These are phyloP conservation scores for Amaurobius ferox DNA, from an alignment of 2,888 invertebrate genomes.

Conservation along the genomic window DNA sequence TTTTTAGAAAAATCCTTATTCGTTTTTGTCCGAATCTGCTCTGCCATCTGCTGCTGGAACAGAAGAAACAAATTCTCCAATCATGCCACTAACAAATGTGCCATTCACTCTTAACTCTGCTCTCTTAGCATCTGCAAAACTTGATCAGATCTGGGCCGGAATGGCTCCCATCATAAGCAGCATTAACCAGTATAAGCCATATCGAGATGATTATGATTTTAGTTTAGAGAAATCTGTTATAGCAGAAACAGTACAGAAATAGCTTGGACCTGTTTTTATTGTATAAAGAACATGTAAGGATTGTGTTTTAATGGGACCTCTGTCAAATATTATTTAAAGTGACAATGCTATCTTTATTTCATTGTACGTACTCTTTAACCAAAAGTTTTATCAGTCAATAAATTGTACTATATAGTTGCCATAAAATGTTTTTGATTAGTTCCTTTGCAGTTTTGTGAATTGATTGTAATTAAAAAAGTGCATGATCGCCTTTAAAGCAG, in stretches of 20 bases:
- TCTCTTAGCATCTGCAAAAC: conserved; percentile 48
- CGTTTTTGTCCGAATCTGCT: conserved; percentile 26
- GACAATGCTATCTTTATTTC: no score
- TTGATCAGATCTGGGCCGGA: conserved; percentile 57
- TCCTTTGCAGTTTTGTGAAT: no score
- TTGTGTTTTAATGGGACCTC: no score
- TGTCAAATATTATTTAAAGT: no score
- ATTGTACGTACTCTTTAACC: no score
- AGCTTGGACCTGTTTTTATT: neutral
- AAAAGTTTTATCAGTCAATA: no score
- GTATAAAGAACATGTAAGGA: neutral
- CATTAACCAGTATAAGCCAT: conserved; percentile 39
- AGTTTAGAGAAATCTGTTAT: conserved; percentile 63
- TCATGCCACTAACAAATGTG: conserved; percentile 60
- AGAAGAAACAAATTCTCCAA: conserved; percentile 37
- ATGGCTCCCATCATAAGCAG: conserved; percentile 40
- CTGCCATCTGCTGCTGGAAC: conserved; percentile 10
- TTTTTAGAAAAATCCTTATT: conserved; percentile 43
- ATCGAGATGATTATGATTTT: conserved; percentile 59
- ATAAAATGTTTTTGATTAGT: no score
- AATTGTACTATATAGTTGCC: no score
- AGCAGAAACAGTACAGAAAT: conserved; percentile 60
- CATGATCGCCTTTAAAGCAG: no score
- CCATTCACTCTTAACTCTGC: conserved; percentile 52
- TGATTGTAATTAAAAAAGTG: no score